A percentile compares a stretch with the other conserved stretches of the same genome.
Evolutionary conservation across 2,113 vertebrate genomes (phyloP).

Genomic region (Anoplopoma fimbria): DNA sequence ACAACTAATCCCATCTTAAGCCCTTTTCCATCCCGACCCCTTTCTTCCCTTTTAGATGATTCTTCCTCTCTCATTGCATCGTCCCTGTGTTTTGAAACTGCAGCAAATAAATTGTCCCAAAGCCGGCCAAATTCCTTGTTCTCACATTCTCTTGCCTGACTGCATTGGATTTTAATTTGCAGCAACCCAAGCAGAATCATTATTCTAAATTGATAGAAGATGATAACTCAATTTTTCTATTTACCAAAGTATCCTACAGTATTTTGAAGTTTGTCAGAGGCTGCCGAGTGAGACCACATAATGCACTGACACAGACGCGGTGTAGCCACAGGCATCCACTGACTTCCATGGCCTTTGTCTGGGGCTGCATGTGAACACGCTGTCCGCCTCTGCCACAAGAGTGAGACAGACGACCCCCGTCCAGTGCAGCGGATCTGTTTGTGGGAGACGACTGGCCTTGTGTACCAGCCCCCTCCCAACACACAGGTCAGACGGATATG

Average conservation of each 20-base stretch:
- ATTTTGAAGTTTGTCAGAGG: slow-evolving; percentile 27
- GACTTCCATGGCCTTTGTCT: slow-evolving; percentile 20
- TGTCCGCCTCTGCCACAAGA: not conserved
- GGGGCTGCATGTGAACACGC: slow-evolving; percentile 6
- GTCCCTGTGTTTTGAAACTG: slow-evolving; percentile 26
- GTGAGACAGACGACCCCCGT: slow-evolving; percentile 11
- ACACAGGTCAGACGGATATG: slow-evolving; percentile 52
- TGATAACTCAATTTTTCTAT: slow-evolving; percentile 33
- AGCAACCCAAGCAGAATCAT: slow-evolving; percentile 52
- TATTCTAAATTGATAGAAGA: slow-evolving; percentile 53
- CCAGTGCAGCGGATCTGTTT: slow-evolving; percentile 4
- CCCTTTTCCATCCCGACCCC: slow-evolving; percentile 49
- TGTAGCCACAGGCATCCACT: slow-evolving; percentile 17
- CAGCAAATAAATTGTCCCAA: slow-evolving; percentile 21
- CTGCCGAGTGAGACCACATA: slow-evolving; percentile 9
- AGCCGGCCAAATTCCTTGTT: slow-evolving; percentile 1
- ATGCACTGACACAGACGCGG: not conserved
- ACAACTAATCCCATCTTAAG: slow-evolving; percentile 74
- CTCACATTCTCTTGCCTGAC: slow-evolving; percentile 16
- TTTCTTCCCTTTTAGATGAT: slow-evolving; percentile 43
- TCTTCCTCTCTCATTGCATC: slow-evolving; percentile 29
- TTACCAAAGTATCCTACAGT: slow-evolving; percentile 5
- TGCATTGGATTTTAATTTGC: slow-evolving; percentile 58
- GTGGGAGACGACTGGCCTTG: slow-evolving; percentile 10
- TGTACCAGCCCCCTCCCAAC: slow-evolving; percentile 14